phyloP scores from a whole-genome alignment of 2,888 invertebrate species.

The Nezara viridula region DNA sequence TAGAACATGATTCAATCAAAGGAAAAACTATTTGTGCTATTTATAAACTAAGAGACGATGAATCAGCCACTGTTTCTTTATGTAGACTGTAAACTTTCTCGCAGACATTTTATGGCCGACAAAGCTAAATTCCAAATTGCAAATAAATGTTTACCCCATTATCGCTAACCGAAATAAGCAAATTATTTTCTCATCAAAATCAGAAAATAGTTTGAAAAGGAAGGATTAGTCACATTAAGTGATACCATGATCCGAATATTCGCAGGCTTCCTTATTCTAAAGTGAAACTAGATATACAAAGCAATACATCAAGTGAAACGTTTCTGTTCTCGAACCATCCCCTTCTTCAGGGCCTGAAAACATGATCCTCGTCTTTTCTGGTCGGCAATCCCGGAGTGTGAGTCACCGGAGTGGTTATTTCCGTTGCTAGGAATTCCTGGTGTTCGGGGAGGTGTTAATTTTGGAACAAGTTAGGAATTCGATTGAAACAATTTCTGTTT shows the following conservation, averaged over 20 bases:
- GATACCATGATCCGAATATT: background rate
- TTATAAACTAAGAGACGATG: background rate
- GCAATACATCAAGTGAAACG: background rate
- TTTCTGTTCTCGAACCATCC: background rate
- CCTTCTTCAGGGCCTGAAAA: constrained; percentile 43
- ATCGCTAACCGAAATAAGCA: background rate
- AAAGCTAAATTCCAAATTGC: background rate
- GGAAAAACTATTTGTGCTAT: background rate
- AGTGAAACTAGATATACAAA: background rate
- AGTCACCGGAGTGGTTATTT: constrained; percentile 22
- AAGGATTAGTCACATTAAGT: background rate
- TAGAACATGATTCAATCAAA: constrained; percentile 24
- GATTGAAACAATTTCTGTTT: constrained; percentile 43
- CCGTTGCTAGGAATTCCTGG: constrained; percentile 49
- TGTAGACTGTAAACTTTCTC: background rate
- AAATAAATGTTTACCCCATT: background rate
- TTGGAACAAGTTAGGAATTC: constrained; percentile 41
- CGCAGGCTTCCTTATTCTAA: background rate
- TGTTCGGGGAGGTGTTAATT: constrained; percentile 44
- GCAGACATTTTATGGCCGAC: background rate
- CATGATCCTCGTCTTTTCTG: constrained; percentile 48
- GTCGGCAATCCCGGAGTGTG: constrained; percentile 14
- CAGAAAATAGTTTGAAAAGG: background rate
- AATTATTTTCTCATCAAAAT: background rate
- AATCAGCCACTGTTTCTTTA: constrained; percentile 6